A percentile compares a stretch with the other conserved stretches of the same genome.
phyloP scores from a whole-genome alignment of 35 echinoderm and acorn worm genomes.

The Amphiura filiformis region DNA sequence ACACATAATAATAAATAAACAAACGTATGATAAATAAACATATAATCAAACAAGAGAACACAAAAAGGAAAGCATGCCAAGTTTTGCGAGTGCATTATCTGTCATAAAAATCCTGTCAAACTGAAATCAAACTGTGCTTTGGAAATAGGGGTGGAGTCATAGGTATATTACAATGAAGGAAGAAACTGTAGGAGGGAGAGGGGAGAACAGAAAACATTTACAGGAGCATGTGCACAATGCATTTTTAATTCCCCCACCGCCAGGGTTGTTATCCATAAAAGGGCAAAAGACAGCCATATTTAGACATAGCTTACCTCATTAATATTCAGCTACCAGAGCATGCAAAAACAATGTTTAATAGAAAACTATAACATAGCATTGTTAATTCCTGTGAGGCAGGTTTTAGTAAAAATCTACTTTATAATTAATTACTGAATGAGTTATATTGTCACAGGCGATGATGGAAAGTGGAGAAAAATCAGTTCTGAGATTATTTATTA shows the following conservation, averaged over 20 bases:
- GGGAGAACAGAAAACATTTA: not conserved
- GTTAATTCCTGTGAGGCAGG: not conserved
- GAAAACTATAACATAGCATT: not conserved
- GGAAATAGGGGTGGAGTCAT: too few relatives aligned
- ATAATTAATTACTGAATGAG: not conserved
- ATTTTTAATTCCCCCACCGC: not conserved
- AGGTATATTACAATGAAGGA: too few relatives aligned
- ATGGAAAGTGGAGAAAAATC: not conserved
- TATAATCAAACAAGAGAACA: too few relatives aligned
- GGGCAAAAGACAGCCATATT: not conserved
- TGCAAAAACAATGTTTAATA: conserved; percentile 7
- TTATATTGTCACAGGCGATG: not conserved
- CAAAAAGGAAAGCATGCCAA: too few relatives aligned
- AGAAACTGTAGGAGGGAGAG: too few relatives aligned
- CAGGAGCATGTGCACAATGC: not conserved
- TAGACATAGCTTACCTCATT: conserved; percentile 1
- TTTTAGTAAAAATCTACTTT: not conserved
- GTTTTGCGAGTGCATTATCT: too few relatives aligned
- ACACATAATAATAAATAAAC: too few relatives aligned
- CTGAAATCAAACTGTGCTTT: too few relatives aligned
- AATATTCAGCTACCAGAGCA: conserved; percentile 11
- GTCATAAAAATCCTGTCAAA: too few relatives aligned
- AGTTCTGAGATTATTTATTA: not conserved
- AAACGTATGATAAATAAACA: too few relatives aligned
- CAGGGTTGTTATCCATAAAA: not conserved